Base-by-base conservation (phyloP, 2,888 invertebrate species). In the Seladonia tumulorum region DNA sequence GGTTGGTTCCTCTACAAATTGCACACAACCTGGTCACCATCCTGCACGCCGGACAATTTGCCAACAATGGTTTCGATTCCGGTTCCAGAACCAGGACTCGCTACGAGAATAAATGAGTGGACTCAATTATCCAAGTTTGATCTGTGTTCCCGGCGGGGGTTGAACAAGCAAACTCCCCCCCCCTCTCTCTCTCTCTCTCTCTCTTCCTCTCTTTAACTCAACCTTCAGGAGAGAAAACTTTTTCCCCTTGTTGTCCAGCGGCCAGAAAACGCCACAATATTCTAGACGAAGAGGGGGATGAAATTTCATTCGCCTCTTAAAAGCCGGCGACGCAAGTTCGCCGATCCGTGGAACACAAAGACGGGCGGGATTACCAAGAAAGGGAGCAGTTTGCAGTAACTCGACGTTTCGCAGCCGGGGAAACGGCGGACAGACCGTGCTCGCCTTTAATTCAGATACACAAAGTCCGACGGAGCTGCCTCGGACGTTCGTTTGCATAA, bases 401-500 rank as follows among this genome's bases (percentile, higher is more conserved):
- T 53, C 53, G 22, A 60, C 60, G 60, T 60, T 42, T 25, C 76
- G 60, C 25, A 57, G 14, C 29, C 39, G 39, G 45, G 60, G 25
- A 60, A 60, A 60, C 60, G 60, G 25, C 60, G 60, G 60, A 60
- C 60, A 60, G 60, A 25, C 60, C 25, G n/a, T 25, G 60, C 60
- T 60, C 60, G 60, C 60, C 25, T 60, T 60, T 60, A 60, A 60
- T 60, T 60, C 60, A 60, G 60, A n/a, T 25, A 60, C 60, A 60
- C 60, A 60, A 60, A 60, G 53, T 53, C 53, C 53, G 53, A 53
- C 53, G 53, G n/a, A 53, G 53, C 53, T 53, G 53, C 53, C 39
- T 85, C 77, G 79, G 72, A 77, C 79, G 63, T 83, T 81, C 81
- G 82, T 87, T 85, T 79, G 79, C 90, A 74, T 81, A 80, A 85